Conservation (phyloP, 2,113 vertebrate genomes). For the Ornithorhynchus anatinus region DNA sequence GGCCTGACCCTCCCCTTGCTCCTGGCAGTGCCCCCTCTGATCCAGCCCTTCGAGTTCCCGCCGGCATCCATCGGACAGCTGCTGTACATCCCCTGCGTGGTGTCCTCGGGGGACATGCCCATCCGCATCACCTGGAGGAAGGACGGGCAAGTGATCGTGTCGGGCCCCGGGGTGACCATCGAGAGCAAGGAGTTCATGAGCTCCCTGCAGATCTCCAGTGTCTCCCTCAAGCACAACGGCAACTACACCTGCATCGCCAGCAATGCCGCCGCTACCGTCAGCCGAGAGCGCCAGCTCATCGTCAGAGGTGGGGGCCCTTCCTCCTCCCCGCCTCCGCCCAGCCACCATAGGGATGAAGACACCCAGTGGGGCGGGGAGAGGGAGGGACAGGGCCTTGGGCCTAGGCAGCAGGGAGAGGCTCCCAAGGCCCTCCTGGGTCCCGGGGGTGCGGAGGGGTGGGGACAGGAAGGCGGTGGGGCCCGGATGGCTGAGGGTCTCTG, state of each 20-base stretch:
- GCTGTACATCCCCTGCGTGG: slow-evolving; percentile 98
- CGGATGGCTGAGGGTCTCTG: too few species aligned
- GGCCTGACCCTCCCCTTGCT: slow-evolving; percentile 31
- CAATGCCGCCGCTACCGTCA: slow-evolving; percentile 94
- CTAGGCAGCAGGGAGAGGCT: accelerated
- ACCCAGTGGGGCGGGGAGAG: too few species aligned
- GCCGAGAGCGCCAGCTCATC: slow-evolving; percentile 94
- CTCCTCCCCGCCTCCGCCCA: not conserved
- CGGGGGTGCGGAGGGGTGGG: not conserved
- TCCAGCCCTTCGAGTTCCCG: slow-evolving; percentile 98
- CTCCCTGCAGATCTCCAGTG: slow-evolving; percentile 96
- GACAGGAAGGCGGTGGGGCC: too few species aligned
- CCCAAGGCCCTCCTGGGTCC: too few species aligned
- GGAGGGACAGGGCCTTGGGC: too few species aligned
- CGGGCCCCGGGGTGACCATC: slow-evolving; percentile 91
- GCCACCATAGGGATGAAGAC: not conserved
- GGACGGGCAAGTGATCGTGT: slow-evolving; percentile 94
- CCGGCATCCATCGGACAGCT: slow-evolving; percentile 96
- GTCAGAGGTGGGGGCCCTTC: slow-evolving; percentile 84
- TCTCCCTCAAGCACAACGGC: slow-evolving; percentile 96
- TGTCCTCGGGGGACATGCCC: slow-evolving; percentile 97
- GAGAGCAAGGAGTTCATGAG: slow-evolving; percentile 99
- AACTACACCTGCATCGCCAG: slow-evolving; percentile 99
- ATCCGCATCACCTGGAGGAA: slow-evolving; percentile 98
- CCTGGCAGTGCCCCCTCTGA: slow-evolving; percentile 89